Conservation (phyloP, 1,140 invertebrate species). For the Armadillidium nasatum region DNA sequence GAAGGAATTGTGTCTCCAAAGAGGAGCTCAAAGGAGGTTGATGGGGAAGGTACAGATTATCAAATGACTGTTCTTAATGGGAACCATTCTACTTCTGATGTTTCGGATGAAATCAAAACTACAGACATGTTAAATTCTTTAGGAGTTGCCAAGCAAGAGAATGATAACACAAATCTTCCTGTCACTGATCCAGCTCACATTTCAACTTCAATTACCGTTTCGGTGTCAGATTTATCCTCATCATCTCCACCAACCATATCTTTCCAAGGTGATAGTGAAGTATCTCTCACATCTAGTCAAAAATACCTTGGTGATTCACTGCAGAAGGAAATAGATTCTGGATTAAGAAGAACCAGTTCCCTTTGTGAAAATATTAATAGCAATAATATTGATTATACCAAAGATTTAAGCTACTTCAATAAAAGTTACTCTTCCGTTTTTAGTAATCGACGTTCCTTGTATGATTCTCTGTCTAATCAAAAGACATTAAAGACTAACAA, state of each 20-base stretch:
- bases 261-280: background rate
- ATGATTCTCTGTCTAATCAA: background rate
- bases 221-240: background rate
- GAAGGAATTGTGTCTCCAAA: background rate
- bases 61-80: background rate
- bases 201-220: too few species aligned
- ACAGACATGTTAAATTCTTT: background rate
- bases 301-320: background rate
- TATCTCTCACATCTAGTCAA: background rate
- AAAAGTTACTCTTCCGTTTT: background rate
- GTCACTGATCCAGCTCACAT: too few species aligned
- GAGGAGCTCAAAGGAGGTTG: background rate
- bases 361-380: slow-evolving; percentile 2
- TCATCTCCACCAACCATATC: background rate
- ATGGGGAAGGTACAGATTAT: background rate
- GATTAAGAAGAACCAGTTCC: background rate
- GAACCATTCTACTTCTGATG: background rate
- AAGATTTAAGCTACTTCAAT: background rate
- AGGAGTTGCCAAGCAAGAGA: background rate
- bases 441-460: background rate
- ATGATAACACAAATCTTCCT: background rate
- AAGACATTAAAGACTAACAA: background rate
- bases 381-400: background rate
- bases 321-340: background rate
- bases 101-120: background rate